A percentile compares a stretch with the other conserved stretches of the same genome.
Conservation (phyloP, 1,140 invertebrate species). For the Adoxophyes honmai region DNA sequence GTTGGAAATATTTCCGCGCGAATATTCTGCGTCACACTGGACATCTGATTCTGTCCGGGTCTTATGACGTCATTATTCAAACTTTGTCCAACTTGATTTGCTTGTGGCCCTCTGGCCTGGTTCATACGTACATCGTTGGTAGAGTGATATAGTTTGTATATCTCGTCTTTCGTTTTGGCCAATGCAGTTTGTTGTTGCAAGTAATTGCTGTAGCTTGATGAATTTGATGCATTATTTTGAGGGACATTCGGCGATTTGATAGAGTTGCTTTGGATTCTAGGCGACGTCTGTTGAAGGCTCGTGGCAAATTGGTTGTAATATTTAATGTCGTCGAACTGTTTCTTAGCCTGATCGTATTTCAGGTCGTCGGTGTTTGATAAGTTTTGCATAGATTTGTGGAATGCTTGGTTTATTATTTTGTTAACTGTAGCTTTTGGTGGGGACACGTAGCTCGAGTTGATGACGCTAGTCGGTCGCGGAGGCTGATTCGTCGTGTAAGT, state of each 20-base stretch:
- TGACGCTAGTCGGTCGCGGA: neutral
- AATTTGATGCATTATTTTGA: no score
- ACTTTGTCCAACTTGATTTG: neutral
- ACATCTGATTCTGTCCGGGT: neutral
- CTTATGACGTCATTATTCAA: neutral
- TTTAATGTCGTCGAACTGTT: neutral
- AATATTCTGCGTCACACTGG: neutral
- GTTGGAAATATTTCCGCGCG: neutral
- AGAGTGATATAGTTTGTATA: no score
- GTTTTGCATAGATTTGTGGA: conserved; percentile 10
- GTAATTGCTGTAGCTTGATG: no score
- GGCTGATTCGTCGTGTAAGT: neutral
- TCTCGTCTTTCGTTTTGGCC: no score
- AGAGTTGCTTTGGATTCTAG: no score
- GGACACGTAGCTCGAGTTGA: no score
- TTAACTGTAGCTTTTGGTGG: no score
- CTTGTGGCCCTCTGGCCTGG: no score
- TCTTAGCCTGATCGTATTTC: conserved; percentile 1
- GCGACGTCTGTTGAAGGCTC: no score
- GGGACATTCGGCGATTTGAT: no score
- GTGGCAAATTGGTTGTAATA: neutral
- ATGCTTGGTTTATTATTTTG: neutral
- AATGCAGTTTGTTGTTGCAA: no score
- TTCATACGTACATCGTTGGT: no score
- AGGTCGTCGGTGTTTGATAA: neutral